Percentiles rank a stretch among this genome's conserved stretches.
phyloP scores from a whole-genome alignment of 2,797 vertebrate genomes.

The Leucoraja ocellata region DNA sequence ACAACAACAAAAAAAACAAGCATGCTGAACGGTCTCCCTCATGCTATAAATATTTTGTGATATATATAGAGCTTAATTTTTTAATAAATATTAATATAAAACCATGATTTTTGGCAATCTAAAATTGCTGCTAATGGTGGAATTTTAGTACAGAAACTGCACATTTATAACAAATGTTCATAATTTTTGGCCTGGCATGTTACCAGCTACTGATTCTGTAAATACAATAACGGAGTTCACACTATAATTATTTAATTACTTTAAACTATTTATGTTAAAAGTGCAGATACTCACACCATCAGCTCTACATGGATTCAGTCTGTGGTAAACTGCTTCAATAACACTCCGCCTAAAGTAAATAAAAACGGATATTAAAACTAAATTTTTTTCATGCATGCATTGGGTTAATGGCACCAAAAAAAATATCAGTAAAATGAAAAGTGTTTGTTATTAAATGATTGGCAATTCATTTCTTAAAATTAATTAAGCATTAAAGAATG shows the following conservation, averaged over 20 bases:
- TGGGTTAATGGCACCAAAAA: background rate
- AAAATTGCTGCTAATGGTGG: background rate
- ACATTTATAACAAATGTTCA: background rate
- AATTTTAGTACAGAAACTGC: background rate
- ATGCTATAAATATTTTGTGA: background rate
- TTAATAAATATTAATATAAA: background rate
- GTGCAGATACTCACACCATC: constrained; percentile 85
- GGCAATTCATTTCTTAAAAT: background rate
- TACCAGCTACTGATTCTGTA: background rate
- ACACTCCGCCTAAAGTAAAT: constrained; percentile 77
- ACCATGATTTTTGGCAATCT: background rate
- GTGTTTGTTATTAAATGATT: background rate
- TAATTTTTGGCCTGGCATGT: background rate
- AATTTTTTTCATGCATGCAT: background rate
- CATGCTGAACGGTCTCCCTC: background rate
- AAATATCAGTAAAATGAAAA: background rate
- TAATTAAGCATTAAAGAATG: background rate
- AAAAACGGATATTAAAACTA: background rate
- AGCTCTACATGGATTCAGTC: constrained; percentile 95
- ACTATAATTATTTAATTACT: background rate
- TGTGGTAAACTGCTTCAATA: constrained; percentile 98
- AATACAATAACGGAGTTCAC: background rate
- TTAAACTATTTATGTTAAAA: background rate
- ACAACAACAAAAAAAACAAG: too few species aligned
- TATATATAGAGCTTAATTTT: background rate